phyloP scores from a whole-genome alignment of 2,797 vertebrate species.

The Tangara arthus region DNA sequence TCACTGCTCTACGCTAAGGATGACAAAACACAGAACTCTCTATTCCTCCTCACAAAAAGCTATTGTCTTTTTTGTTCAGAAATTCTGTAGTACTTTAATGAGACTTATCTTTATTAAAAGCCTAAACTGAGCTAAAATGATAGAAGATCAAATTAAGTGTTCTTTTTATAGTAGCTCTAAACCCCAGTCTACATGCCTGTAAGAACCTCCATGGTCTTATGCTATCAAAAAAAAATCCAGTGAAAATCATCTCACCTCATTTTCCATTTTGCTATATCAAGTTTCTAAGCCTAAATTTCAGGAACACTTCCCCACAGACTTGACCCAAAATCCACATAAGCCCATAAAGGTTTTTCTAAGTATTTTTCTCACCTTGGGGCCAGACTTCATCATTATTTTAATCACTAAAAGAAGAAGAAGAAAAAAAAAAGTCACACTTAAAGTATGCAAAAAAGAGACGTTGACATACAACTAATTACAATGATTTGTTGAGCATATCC shows the following conservation, averaged over 20 bases:
- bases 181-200: background rate
- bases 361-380: background rate
- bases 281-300: background rate
- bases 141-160: background rate
- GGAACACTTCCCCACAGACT: background rate
- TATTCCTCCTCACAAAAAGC: background rate
- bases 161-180: background rate
- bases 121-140: background rate
- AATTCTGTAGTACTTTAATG: background rate
- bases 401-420: background rate
- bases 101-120: background rate
- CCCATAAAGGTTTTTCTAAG: background rate
- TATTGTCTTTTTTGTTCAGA: background rate
- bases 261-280: background rate
- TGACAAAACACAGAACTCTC: background rate
- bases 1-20: background rate
- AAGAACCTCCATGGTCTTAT: background rate
- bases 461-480: background rate
- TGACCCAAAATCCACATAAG: background rate
- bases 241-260: background rate
- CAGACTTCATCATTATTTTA: background rate
- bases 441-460: background rate
- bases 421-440: background rate
- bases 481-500: background rate
- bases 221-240: background rate